Base-by-base conservation (phyloP, 92 coral and sea anemone species). In the Blastomussa wellsi region DNA sequence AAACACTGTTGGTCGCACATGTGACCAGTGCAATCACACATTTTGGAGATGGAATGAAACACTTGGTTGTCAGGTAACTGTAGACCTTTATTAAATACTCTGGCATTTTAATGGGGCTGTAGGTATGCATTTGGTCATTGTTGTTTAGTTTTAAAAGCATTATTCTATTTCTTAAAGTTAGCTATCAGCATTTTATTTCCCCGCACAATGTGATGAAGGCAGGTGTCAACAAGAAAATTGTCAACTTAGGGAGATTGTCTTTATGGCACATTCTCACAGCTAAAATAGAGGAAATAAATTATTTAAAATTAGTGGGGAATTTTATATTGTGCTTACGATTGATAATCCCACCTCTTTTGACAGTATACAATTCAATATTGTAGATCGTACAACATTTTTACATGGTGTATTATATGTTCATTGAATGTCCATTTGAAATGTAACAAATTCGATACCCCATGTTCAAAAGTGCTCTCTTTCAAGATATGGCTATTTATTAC, bases 41-140 rank as follows among this genome's bases (percentile, higher is more conserved):
- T 94, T 74, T 89, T 94, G 98, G 98, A 92, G 90, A 78, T 93
- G 94, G 91, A 94, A 86, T 59, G 57, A 90, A 49, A 88, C 95
- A 13, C 37, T 38, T 44, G 98, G 98, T 33, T 94, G 98, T 37
- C 81, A 92, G 90, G 98, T 94, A 51, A 38, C 83, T 29, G 8
- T 73, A 9, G 0, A 1, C 2, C n/a, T 48, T 48, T 39, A 39
- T 39, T 3, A 3, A 7, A 7, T 39, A 7, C 44, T 39, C 3
- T 39, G 44, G 44, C 7, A 3, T 41, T 41, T 3, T 41, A 41
- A 41, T 7, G 2, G 17, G 11, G 19, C 2, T 0, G 13, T 51
- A 12, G 11, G 57, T 51, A 51, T 51, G 16, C 17, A 51, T 9
- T 17, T 51, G 57, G 20, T 17, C 20, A 51, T 51, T 51, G 15